Percentiles rank a stretch among this genome's conserved stretches.
Evolutionary conservation across 2,888 invertebrate species (phyloP).

Genomic region (Brenthis hecate): DNA sequence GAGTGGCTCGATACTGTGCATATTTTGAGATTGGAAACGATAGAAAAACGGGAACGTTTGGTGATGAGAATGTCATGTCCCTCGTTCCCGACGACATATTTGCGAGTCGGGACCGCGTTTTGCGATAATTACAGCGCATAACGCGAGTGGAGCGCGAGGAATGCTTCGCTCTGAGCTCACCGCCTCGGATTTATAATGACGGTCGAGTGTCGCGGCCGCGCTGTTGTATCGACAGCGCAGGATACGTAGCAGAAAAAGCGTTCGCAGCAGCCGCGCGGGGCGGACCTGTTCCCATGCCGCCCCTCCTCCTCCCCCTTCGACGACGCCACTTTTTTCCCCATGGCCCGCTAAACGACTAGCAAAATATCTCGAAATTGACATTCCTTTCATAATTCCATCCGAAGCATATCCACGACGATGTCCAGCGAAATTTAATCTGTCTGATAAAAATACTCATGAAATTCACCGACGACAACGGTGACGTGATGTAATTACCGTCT

Average conservation of each 20-base stretch:
- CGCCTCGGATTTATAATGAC: conserved; percentile 79
- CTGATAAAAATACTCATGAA: conserved; percentile 69
- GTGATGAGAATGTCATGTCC: conserved; percentile 83
- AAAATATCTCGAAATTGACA: conserved; percentile 79
- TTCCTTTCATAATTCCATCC: conserved; percentile 74
- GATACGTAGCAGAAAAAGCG: conserved; percentile 61
- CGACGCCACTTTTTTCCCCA: conserved; percentile 62
- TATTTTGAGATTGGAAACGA: conserved; percentile 59
- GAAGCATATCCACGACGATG: conserved; percentile 74
- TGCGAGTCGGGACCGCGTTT: conserved; percentile 78
- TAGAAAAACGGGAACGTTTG: conserved; percentile 72
- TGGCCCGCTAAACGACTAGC: conserved; percentile 70
- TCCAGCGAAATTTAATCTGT: conserved; percentile 65
- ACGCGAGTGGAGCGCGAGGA: conserved; percentile 73
- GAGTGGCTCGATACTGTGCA: conserved; percentile 63
- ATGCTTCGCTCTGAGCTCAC: conserved; percentile 77
- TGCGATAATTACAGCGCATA: conserved; percentile 80
- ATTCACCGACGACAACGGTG: conserved; percentile 58
- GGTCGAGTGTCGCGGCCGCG: conserved; percentile 69
- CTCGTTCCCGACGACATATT: conserved; percentile 80
- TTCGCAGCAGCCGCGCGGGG: conserved; percentile 64
- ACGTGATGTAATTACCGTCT: conserved; percentile 70
- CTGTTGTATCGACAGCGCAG: conserved; percentile 65
- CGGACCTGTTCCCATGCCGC: conserved; percentile 70
- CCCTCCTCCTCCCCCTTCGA: conserved; percentile 46